These are phyloP conservation scores for Anagrus nilaparvatae DNA, from an alignment of 1,140 invertebrate species.

Conservation along the genomic window DNA sequence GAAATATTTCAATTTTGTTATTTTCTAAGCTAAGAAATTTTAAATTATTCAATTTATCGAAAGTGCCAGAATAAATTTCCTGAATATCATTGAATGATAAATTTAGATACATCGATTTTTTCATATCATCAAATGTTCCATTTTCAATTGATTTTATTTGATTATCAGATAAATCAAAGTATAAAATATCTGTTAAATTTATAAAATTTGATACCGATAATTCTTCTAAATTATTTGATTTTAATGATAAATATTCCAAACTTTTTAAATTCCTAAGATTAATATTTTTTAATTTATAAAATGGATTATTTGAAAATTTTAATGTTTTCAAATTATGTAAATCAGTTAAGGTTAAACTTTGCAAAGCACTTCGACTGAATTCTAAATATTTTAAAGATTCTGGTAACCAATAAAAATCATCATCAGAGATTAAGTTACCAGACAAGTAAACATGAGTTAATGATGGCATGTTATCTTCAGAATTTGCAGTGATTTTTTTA, in stretches of 20 bases:
- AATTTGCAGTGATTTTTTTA: too few species aligned
- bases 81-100: not conserved
- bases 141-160: not conserved
- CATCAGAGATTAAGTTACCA: too few species aligned
- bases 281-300: not conserved
- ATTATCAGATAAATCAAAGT: constrained; percentile 1
- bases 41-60: not conserved
- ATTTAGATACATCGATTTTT: not conserved
- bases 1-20: constrained; percentile 4
- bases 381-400: too few species aligned
- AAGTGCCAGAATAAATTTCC: not conserved
- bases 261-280: not conserved
- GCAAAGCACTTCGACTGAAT: too few species aligned
- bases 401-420: too few species aligned
- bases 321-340: too few species aligned
- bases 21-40: constrained; percentile 6
- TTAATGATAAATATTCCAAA: not conserved
- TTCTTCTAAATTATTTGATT: not conserved
- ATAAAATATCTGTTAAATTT: not conserved
- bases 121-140: not conserved
- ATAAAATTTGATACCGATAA: not conserved
- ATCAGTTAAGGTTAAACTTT: too few species aligned
- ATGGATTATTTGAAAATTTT: too few species aligned
- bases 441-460: too few species aligned
- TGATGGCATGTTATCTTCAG: too few species aligned